phyloP scores from a whole-genome alignment of 2,888 invertebrate species.

The Drepana falcataria region DNA sequence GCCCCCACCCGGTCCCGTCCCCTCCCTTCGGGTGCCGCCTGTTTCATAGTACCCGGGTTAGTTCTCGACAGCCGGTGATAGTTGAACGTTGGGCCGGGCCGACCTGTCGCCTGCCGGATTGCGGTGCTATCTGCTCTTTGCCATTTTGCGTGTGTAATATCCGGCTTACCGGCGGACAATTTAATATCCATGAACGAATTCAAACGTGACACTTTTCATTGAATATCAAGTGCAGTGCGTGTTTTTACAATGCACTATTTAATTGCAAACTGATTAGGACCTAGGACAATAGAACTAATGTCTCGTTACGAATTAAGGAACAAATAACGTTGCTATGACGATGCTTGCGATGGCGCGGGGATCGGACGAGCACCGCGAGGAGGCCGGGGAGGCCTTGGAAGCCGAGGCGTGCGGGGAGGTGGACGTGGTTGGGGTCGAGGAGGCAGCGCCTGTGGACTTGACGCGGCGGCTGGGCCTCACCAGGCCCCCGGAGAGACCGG shows the following conservation, averaged over 20 bases:
- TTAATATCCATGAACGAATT: not conserved
- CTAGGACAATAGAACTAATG: not conserved
- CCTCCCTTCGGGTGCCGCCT: constrained; percentile 47
- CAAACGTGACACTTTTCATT: not conserved
- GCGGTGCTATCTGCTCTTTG: constrained; percentile 32
- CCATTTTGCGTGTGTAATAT: not conserved
- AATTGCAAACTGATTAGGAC: not conserved
- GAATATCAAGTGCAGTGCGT: constrained; percentile 33
- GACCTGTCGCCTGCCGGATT: constrained; percentile 34
- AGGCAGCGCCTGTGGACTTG: constrained; percentile 68
- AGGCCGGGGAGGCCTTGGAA: constrained; percentile 48
- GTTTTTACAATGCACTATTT: not conserved
- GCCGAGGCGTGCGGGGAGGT: constrained; percentile 62
- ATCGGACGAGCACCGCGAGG: constrained; percentile 61
- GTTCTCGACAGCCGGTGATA: constrained; percentile 44
- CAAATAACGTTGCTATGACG: constrained; percentile 70
- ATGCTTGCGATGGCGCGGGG: constrained; percentile 76
- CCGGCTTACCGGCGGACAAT: too few relatives aligned
- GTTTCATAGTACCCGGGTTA: constrained; percentile 40
- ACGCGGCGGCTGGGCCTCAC: constrained; percentile 77
- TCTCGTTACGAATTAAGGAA: constrained; percentile 10
- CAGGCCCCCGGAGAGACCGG: constrained; percentile 73
- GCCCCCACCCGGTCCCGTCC: constrained; percentile 37
- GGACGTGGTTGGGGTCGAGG: constrained; percentile 72
- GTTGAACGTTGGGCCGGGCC: constrained; percentile 43